Percentiles rank a stretch among this genome's conserved stretches.
phyloP scores from a whole-genome alignment of 1,140 invertebrate species.

The Battus philenor region DNA sequence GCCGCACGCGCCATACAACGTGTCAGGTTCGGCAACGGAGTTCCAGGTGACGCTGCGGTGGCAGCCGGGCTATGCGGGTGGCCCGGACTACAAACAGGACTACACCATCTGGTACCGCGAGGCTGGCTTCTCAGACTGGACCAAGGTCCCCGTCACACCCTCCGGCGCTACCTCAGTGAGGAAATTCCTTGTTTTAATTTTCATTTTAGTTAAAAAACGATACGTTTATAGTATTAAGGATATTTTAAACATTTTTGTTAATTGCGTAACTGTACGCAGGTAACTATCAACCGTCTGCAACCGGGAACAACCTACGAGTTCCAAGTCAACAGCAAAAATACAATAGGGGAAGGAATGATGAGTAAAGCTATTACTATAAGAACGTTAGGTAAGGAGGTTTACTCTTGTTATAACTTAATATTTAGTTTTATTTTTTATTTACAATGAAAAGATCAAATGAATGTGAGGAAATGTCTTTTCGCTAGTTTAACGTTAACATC shows the following conservation, averaged over 20 bases:
- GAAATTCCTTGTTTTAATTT: too few relatives aligned
- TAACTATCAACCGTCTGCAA: constrained; percentile 92
- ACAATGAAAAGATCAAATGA: too few relatives aligned
- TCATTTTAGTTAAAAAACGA: background rate
- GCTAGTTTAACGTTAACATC: too few relatives aligned
- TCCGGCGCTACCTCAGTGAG: constrained; percentile 86
- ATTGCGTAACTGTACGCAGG: constrained; percentile 59
- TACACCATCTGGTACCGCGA: constrained; percentile 95
- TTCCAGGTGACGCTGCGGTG: constrained; percentile 93
- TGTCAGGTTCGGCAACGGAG: constrained; percentile 90
- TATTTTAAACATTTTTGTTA: too few relatives aligned
- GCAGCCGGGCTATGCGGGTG: constrained; percentile 96
- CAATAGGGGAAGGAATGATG: constrained; percentile 95
- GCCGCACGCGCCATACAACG: constrained; percentile 96
- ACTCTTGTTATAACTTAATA: too few relatives aligned
- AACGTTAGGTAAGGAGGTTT: constrained; percentile 92
- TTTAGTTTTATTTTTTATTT: too few relatives aligned
- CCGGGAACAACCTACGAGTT: constrained; percentile 97
- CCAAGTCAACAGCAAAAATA: constrained; percentile 96
- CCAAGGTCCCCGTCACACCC: constrained; percentile 94
- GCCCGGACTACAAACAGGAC: constrained; percentile 94
- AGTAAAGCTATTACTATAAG: constrained; percentile 93
- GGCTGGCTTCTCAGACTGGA: constrained; percentile 90
- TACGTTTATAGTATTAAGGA: background rate
- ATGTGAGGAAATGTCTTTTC: too few relatives aligned